Evolutionary conservation across 1,140 invertebrate species (phyloP).

Genomic region (Drosophila asahinai): DNA sequence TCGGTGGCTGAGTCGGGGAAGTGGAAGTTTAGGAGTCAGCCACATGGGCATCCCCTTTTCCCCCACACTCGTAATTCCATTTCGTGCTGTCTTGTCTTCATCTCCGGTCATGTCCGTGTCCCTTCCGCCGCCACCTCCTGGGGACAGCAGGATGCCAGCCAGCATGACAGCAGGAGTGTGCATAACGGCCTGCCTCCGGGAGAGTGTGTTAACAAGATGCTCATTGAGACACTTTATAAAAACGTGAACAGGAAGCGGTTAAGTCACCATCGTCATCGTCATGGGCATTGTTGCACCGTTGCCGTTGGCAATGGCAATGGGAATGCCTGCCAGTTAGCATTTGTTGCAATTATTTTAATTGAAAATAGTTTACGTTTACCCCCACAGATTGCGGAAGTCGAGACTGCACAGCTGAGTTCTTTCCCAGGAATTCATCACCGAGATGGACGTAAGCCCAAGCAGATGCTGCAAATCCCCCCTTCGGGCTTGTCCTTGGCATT

Average conservation of each 20-base stretch:
- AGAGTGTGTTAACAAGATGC: constrained; percentile 76
- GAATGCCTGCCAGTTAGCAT: constrained; percentile 11
- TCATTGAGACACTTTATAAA: constrained; percentile 77
- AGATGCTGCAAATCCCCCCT: neutral
- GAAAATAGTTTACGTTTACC: constrained; percentile 13
- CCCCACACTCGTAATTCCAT: constrained; percentile 57
- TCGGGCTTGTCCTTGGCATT: constrained; percentile 1
- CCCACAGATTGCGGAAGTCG: neutral
- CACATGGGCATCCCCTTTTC: neutral
- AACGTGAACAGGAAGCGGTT: constrained; percentile 43
- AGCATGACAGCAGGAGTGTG: constrained; percentile 17
- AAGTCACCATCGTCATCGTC: constrained; percentile 18
- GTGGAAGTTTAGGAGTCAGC: constrained; percentile 1
- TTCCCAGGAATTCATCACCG: neutral
- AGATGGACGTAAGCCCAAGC: neutral
- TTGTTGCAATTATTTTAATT: constrained; percentile 29
- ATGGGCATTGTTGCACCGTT: constrained; percentile 17
- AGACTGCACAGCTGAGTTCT: neutral
- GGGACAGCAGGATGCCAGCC: neutral
- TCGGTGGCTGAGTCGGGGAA: neutral
- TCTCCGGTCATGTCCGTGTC: constrained; percentile 38
- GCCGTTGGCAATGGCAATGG: neutral
- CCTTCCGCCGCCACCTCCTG: neutral
- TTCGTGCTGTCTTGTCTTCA: constrained; percentile 57
- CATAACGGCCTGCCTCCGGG: constrained; percentile 47